Percentiles rank a stretch among this genome's conserved stretches.
Evolutionary conservation across 2,113 vertebrate genomes (phyloP).

Genomic region (Eretmochelys imbricata): DNA sequence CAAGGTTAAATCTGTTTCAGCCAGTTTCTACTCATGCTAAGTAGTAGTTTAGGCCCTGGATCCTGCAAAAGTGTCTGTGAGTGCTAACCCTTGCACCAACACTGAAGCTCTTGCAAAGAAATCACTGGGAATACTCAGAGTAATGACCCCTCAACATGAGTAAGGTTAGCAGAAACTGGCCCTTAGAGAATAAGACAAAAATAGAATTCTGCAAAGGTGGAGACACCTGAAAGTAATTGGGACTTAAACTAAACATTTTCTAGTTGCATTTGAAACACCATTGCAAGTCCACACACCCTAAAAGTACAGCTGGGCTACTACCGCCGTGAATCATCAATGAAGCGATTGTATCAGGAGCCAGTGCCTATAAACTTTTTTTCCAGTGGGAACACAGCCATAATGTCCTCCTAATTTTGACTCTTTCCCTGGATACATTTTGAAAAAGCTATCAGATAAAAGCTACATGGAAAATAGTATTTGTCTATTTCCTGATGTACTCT

Average conservation of each 20-base stretch:
- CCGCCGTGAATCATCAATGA: not conserved
- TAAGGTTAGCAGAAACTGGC: not conserved
- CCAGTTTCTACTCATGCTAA: not conserved
- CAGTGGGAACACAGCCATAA: not conserved
- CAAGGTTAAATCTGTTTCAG: not conserved
- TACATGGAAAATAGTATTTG: not conserved
- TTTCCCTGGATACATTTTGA: not conserved
- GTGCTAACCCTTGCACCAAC: not conserved
- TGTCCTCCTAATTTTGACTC: not conserved
- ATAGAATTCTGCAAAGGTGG: not conserved
- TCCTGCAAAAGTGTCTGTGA: not conserved
- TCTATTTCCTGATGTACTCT: not conserved
- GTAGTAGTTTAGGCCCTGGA: rapidly evolving
- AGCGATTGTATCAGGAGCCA: not conserved
- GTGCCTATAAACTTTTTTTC: not conserved
- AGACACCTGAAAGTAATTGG: not conserved
- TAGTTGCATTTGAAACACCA: not conserved
- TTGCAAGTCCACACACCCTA: not conserved
- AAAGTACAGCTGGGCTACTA: not conserved
- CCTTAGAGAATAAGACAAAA: not conserved
- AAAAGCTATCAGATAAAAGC: not conserved
- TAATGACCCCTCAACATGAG: not conserved
- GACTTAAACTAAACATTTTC: not conserved
- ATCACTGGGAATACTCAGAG: not conserved
- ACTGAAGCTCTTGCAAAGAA: not conserved